These are phyloP conservation scores for Oedothorax gibbosus DNA, from an alignment of 1,140 invertebrate genomes.

Conservation along the genomic window DNA sequence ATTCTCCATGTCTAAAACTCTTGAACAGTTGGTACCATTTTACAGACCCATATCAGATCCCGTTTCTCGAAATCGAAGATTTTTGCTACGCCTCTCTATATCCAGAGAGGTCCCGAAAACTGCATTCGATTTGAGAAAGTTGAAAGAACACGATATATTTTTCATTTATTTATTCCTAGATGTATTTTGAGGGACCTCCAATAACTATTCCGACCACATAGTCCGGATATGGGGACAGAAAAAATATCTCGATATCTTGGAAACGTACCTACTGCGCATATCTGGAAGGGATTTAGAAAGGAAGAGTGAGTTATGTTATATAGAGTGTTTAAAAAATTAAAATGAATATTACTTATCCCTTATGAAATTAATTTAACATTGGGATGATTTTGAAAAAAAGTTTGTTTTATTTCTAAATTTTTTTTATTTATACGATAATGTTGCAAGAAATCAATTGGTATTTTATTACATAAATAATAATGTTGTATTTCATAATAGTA, in stretches of 20 bases:
- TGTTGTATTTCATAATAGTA: no score
- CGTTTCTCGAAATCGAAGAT: slow-evolving; percentile 11
- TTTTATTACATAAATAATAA: no score
- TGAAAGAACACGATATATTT: slow-evolving; percentile 36
- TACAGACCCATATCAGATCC: neutral
- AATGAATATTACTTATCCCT: no score
- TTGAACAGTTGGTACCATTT: neutral
- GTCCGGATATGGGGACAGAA: slow-evolving; percentile 35
- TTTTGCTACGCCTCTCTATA: neutral
- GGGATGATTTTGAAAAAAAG: no score
- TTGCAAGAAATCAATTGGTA: no score
- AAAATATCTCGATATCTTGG: slow-evolving; percentile 32
- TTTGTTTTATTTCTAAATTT: no score
- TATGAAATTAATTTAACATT: no score
- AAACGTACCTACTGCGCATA: slow-evolving; percentile 3
- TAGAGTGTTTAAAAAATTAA: neutral
- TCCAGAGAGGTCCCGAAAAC: slow-evolving; percentile 10
- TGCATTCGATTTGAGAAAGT: slow-evolving; percentile 46
- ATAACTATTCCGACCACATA: slow-evolving; percentile 45
- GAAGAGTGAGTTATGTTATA: slow-evolving; percentile 3
- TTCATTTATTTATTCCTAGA: slow-evolving; percentile 17
- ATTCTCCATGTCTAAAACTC: neutral
- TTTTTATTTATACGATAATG: no score
- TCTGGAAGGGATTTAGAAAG: neutral
- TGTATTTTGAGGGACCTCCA: slow-evolving; percentile 11